Evolutionary conservation across 2,888 invertebrate genomes (phyloP), one percentile per base, ranked within the genome.

Genomic region (Thumatha senex): DNA sequence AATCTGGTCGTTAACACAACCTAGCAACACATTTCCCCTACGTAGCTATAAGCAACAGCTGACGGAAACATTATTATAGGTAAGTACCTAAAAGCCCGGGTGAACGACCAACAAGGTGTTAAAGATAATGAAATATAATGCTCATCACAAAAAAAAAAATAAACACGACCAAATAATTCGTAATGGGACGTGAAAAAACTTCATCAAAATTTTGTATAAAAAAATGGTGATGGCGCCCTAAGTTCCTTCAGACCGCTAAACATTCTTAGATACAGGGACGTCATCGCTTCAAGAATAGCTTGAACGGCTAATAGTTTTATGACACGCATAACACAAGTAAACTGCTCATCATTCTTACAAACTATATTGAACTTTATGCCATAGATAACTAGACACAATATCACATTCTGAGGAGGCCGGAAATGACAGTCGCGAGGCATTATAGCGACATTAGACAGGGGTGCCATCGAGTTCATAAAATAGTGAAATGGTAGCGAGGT

Each of bases 291-390:
- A 77, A 86, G 80, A 86, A 90, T 82, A 89, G 84, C 88, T 86
- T 88, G 90, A 86, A 83, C 86, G 86, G 79, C 86, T 91, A 91
- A 91, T 91, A 90, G 90, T 89, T 90, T 88, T 89, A 88, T 89
- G 88, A 87, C 90, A 91, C 90, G 90, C 90, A 90, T 89, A 82
- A 86, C 80, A 81, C 73, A 70, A 70, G 66, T 72, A 76, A 78
- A 80, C 76, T 61, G 65, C 60, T 70, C 51, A 47, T 42, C 36
- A 56, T 41, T 48, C 29, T 39, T 43, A 47, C 63, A 63, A 47
- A 40, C 63, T 46, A 84, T 74, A 74, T 55, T 80, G 61, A 59
- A 58, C 80, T 78, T 72, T 89, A 79, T 68, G 47, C 11, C 18
- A 52, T 29, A 54, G 7, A 48, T 2, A 29, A 45, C 56, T 86